These are phyloP conservation scores for Aphidius colemani DNA, from an alignment of 2,888 invertebrate genomes.

Conservation along the genomic window DNA sequence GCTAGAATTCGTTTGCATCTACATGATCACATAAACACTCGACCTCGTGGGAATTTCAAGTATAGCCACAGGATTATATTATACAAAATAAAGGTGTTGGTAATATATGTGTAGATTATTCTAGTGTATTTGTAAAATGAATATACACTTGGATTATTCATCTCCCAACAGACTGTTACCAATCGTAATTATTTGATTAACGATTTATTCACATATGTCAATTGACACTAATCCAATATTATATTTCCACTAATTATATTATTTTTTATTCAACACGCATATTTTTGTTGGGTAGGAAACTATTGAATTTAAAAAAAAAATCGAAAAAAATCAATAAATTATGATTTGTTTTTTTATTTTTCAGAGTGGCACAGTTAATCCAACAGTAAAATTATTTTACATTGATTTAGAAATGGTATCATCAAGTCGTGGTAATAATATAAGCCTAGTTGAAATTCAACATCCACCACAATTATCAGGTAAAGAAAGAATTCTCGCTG, in stretches of 20 bases:
- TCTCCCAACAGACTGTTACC: conserved; percentile 17
- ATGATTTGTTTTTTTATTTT: conserved; percentile 29
- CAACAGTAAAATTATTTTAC: conserved; percentile 68
- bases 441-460: conserved; percentile 54
- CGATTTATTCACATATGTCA: background rate
- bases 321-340: too few species aligned
- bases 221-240: background rate
- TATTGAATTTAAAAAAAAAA: too few species aligned
- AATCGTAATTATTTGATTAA: conserved; percentile 27
- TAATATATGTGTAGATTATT: background rate
- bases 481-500: conserved; percentile 67
- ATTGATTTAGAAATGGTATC: conserved; percentile 63
- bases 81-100: conserved; percentile 2
- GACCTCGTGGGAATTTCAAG: conserved; percentile 17
- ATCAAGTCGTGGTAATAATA: conserved; percentile 43
- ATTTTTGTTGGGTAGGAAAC: too few species aligned
- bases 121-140: background rate
- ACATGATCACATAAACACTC: conserved; percentile 2
- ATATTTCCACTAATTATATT: background rate
- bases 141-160: conserved; percentile 9
- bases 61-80: conserved; percentile 24
- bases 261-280: too few species aligned
- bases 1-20: background rate
- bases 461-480: conserved; percentile 51
- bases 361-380: conserved; percentile 72